Conservation (phyloP, 1,140 invertebrate genomes). For the Drosophila pseudoobscura region DNA sequence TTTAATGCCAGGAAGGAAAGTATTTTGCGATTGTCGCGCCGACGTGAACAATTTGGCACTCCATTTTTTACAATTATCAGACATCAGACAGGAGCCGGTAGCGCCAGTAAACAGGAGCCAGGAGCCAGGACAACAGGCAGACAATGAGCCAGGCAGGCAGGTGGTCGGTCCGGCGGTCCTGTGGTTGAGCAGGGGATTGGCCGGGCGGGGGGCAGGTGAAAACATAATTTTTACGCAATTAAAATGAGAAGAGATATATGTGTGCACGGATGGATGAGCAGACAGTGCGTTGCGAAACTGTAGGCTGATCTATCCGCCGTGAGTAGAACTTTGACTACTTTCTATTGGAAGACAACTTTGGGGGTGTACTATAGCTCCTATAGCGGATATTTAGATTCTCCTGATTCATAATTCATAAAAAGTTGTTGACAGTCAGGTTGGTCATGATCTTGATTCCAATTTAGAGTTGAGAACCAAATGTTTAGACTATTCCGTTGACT, state of each 20-base stretch:
- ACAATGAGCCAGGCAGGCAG: constrained; percentile 28
- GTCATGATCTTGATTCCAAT: too few species aligned
- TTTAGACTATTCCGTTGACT: background rate
- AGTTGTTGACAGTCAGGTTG: too few species aligned
- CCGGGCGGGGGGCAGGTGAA: constrained; percentile 34
- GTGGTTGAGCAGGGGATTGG: constrained; percentile 1
- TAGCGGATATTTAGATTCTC: too few species aligned
- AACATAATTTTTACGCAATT: constrained; percentile 68
- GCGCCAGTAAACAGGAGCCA: too few species aligned
- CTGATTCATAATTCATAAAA: too few species aligned
- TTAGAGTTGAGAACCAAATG: too few species aligned
- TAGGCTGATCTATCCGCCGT: too few species aligned
- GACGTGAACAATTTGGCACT: constrained; percentile 59
- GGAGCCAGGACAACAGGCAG: constrained; percentile 5
- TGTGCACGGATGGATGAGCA: constrained; percentile 8
- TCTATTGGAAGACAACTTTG: too few species aligned
- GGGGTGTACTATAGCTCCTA: too few species aligned
- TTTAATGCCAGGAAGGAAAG: constrained; percentile 43
- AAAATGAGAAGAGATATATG: constrained; percentile 62
- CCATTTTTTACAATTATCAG: constrained; percentile 70
- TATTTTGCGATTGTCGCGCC: constrained; percentile 48
- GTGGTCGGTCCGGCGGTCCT: constrained; percentile 4
- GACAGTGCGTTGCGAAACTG: constrained; percentile 14
- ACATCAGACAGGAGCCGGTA: constrained; percentile 12
- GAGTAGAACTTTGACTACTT: too few species aligned